Evolutionary conservation across 2,113 vertebrate species (phyloP).

Genomic region (Fulmarus glacialis): DNA sequence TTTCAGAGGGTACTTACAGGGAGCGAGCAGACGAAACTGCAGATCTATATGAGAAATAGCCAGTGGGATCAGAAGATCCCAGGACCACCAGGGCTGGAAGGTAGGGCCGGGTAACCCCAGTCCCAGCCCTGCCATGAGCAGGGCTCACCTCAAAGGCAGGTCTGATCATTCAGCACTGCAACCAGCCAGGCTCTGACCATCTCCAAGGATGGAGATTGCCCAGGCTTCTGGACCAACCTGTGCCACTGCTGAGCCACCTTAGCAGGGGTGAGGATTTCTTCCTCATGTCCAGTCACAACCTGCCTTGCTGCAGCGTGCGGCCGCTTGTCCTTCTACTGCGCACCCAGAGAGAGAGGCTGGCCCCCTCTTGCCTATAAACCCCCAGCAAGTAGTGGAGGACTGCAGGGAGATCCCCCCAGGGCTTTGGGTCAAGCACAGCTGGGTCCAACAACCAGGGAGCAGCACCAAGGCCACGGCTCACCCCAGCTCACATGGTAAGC

Average conservation of each 20-base stretch:
- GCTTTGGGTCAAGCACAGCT: neutral
- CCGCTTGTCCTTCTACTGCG: neutral
- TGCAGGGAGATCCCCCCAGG: neutral
- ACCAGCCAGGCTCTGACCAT: neutral
- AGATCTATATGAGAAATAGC: neutral
- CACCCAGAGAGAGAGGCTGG: neutral
- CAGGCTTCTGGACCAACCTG: neutral
- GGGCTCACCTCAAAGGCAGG: neutral
- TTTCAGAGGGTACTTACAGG: neutral
- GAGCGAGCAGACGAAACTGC: neutral
- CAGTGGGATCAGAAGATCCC: neutral
- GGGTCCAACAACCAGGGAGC: neutral
- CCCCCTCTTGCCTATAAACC: neutral
- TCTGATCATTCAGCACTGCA: neutral
- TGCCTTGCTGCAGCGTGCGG: neutral
- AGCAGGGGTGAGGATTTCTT: neutral
- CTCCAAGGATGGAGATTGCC: neutral
- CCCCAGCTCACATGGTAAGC: neutral
- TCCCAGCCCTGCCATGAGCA: neutral
- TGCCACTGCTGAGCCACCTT: neutral
- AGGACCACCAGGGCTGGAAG: neutral
- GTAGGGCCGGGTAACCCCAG: rapidly evolving
- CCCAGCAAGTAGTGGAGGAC: neutral
- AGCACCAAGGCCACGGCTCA: rapidly evolving
- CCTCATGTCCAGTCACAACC: neutral